Conservation (phyloP, 2,888 invertebrate genomes). For the Odontomyia ornata region DNA sequence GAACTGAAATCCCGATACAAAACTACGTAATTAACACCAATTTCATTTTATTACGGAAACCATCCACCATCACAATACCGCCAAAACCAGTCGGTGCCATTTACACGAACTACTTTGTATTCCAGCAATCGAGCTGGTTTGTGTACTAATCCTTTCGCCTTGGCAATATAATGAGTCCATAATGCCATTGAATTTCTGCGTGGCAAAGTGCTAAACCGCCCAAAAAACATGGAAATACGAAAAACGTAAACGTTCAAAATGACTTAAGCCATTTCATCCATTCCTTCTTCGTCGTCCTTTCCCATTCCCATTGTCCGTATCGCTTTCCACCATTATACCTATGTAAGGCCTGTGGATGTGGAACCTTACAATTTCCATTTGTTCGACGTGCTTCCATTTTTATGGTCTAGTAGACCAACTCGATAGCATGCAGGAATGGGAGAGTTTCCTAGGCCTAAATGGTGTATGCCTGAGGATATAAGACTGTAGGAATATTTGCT, state of each 20-base stretch:
- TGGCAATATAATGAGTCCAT: constrained; percentile 33
- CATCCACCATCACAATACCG: neutral
- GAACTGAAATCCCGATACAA: neutral
- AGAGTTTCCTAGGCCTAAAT: neutral
- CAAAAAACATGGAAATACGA: constrained; percentile 28
- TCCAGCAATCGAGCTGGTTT: neutral
- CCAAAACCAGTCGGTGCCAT: neutral
- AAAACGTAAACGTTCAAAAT: constrained; percentile 8
- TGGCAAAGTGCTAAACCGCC: constrained; percentile 33
- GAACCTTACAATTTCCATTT: constrained; percentile 39
- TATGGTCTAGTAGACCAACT: constrained; percentile 36
- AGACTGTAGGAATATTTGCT: neutral
- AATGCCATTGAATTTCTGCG: constrained; percentile 39
- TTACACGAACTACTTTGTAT: constrained; percentile 36
- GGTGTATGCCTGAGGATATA: neutral
- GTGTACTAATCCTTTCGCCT: constrained; percentile 34
- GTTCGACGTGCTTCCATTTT: constrained; percentile 43
- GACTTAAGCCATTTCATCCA: constrained; percentile 21
- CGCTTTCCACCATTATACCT: constrained; percentile 9
- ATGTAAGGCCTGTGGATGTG: constrained; percentile 28
- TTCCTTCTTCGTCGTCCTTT: constrained; percentile 1
- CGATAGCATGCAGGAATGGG: neutral
- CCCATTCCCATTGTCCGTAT: neutral
- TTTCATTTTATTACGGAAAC: constrained; percentile 18
- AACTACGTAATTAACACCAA: constrained; percentile 32